Evolutionary conservation across 1,140 invertebrate genomes (phyloP), one percentile per base, ranked within the genome.

Genomic region (Diachasma alloeum): DNA sequence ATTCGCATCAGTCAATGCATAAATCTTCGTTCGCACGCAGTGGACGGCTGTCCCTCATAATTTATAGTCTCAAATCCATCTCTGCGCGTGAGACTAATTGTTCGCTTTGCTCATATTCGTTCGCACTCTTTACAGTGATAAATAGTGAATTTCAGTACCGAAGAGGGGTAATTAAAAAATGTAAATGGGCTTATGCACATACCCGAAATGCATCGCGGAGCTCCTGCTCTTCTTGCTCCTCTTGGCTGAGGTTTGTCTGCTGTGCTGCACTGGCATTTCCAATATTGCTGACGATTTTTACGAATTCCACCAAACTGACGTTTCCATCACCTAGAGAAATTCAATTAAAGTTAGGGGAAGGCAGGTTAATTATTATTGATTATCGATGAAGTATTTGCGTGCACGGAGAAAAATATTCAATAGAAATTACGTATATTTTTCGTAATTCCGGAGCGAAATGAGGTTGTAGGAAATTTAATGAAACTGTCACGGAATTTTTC

Each of bases 261-360:
- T 89, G 91, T 75, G 84, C 87, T 19, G 92, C 85, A 80, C 93
- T 91, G 15, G 92, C 91, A 75, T 92, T 92, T 75, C 92, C 93
- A 84, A 96, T 95, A 85, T 96, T 96, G 77, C 95, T 96, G 53
- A 96, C 94, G 39, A 97, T 97, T 86, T 96, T 95, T 3, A 97
- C 95, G 83, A 97, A 97, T 87, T 97, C 96, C 80, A 97, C 96
- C 82, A 97, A 97, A 83, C 95, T 96, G 48, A 97, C 96, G 72
- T 96, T 96, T 19, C 96, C 96, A 89, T 97, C 96, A 74, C 96
- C 96, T 95, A 79, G 22, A 88, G 85, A 72, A 72, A 78, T 68
- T 70, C 17, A 53, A 53, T 46, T 11, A 46, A 46, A 46, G 11
- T 46, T 15, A 11, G 10, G 9, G 44, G 3, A 2, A 46, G 44